Base-by-base conservation (phyloP, 2,888 invertebrate species). In the Nudaria mundana region DNA sequence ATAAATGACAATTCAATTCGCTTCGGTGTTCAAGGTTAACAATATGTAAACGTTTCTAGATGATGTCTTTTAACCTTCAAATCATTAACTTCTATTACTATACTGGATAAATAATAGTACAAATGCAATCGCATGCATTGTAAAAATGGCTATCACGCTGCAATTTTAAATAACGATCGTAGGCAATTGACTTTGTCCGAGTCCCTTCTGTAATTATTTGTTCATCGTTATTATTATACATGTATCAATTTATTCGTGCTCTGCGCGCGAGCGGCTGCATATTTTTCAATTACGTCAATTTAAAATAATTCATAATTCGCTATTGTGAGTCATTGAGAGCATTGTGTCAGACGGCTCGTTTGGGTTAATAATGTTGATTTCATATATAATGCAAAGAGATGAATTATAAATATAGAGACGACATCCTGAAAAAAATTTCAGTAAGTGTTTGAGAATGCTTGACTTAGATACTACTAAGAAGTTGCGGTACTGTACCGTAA, bases 201-300 rank as follows among this genome's bases (percentile, higher is more conserved):
- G 56, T 30, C 44, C 31, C 53, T 48, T 57, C 56, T 61, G 56
- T 56, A 59, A 60, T 59, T 52, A 54, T 58, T 60, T 71, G 66
- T 46, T 77, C 79, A 66, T 60, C 74, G 78, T 60, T 63, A 75
- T 71, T 81, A 78, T 77, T 72, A 79, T 76, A 83, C 81, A 83
- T 83, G 85, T 86, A 87, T 87, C 87, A 86, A 87, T 87, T 88
- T 85, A 81, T 81, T 72, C 74, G 76, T 74, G 76, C 74, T 63
- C 67, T 60, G 72, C 66, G 73, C 80, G 76, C 84, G 77, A 80
- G 75, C 76, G 75, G 66, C 86, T 86, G 86, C 87, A 86, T 88
- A 87, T 88, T 88, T 88, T 86, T 81, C 87, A 88, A 87, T 88
- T 87, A 88, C 81, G 85, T 86, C 87, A 87, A 88, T 88, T 87